Evolutionary conservation across 92 coral and sea anemone genomes (phyloP).

Genomic region (Micromussa lordhowensis): DNA sequence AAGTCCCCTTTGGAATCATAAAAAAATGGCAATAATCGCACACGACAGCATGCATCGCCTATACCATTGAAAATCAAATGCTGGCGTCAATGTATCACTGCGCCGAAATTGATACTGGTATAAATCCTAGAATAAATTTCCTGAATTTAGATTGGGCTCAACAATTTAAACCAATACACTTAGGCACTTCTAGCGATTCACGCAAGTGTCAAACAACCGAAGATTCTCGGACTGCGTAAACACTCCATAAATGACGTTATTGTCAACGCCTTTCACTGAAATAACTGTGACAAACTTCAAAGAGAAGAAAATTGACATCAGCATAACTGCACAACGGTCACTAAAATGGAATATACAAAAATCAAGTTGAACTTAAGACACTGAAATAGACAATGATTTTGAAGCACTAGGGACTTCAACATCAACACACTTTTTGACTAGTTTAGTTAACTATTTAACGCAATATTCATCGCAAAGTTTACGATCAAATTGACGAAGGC

Average conservation of each 20-base stretch:
- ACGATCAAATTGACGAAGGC: not conserved
- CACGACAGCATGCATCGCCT: not conserved
- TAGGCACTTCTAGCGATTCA: no score
- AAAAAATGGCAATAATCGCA: not conserved
- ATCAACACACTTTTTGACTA: not conserved
- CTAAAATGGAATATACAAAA: no score
- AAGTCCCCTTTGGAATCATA: not conserved
- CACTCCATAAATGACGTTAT: not conserved
- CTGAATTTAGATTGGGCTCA: not conserved
- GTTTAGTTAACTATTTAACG: not conserved
- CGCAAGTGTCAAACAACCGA: not conserved
- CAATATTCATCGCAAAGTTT: not conserved
- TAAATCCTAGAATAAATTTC: not conserved
- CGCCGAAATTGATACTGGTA: not conserved
- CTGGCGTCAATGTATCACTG: not conserved
- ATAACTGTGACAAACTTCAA: not conserved
- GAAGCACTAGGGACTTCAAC: not conserved
- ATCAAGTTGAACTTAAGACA: no score
- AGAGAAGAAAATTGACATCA: no score
- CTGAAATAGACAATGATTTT: no score
- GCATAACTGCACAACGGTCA: no score
- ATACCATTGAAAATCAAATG: not conserved
- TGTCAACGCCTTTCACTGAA: not conserved
- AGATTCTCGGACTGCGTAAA: not conserved
- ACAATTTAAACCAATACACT: no score